Evolutionary conservation across 2,888 invertebrate genomes (phyloP), one percentile per base, ranked within the genome.

Genomic region (Galeopsomyia nigrocyanea): DNA sequence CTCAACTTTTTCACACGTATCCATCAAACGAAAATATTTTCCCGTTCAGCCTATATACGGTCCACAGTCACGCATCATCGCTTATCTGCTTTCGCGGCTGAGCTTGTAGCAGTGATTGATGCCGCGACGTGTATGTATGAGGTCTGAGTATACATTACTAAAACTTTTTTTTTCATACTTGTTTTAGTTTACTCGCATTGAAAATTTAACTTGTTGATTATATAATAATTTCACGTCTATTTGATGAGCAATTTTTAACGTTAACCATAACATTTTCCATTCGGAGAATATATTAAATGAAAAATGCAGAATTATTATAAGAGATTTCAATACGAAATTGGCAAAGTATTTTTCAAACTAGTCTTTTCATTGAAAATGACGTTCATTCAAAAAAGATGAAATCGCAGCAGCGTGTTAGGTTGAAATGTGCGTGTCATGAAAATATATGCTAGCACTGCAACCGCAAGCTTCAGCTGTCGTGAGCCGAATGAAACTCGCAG

Each of bases 41-140:
- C 13, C 22, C 51, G 21, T 16, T 13, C 49, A 56, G 47, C 31
- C 55, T 47, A 56, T n/a, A n/a, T n/a, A n/a, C 26, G 21, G 55
- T 19, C 31, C 9, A 39, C 13, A 56, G 55, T 55, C 68, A 62
- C 68, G 68, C 68, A 26, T 68, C 68, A 62, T 68, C 49, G 62
- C 31, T 61, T 68, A 68, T 61, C 17, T 22, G 26, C 61, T 68
- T 56, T 56, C 46, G 55, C 68, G 49, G 56, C 55, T 56, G 49
- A 68, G 62, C 62, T 68, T 62, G 55, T 49, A 49, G 56, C 26
- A 21, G 61, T 68, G 68, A 68, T 68, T 62, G 68, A 68, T 62
- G 49, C 61, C 9, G 9, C 16, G 22, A 13, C 16, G 19, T 17
- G 51, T 66, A 46, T 57, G 17, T 1, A 26, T 19, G 31, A 19